These are phyloP conservation scores for Scylla paramamosain DNA, from an alignment of 1,140 invertebrate genomes.

Conservation along the genomic window DNA sequence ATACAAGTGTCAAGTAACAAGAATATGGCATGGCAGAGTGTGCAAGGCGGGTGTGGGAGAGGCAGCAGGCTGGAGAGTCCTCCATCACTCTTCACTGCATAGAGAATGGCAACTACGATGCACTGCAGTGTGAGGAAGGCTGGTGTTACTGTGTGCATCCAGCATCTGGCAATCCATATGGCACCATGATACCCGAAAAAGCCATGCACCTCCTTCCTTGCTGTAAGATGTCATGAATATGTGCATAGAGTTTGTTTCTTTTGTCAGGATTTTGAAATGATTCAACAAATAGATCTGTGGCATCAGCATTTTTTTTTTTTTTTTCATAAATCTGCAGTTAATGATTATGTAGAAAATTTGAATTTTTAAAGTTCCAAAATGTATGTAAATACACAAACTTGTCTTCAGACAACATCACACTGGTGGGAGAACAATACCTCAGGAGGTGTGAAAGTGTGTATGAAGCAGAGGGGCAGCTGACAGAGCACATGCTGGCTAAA, in stretches of 20 bases:
- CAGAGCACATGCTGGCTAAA: conserved; percentile 74
- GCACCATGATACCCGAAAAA: conserved; percentile 81
- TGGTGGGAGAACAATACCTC: conserved; percentile 82
- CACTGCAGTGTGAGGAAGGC: conserved; percentile 84
- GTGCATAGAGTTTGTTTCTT: too few relatives aligned
- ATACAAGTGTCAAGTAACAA: not conserved
- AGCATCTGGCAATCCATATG: conserved; percentile 82
- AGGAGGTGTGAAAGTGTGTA: conserved; percentile 83
- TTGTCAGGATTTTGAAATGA: too few relatives aligned
- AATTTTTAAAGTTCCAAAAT: not conserved
- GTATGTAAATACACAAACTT: not conserved
- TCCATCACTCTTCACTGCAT: conserved; percentile 83
- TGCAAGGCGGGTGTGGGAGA: conserved; percentile 82
- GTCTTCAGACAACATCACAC: conserved; percentile 79
- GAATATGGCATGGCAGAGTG: conserved; percentile 80
- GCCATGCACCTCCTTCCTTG: conserved; percentile 82
- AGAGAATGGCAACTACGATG: conserved; percentile 84
- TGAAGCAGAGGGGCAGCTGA: conserved; percentile 81
- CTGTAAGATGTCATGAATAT: conserved; percentile 80
- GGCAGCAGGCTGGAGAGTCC: conserved; percentile 80
- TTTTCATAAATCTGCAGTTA: not conserved
- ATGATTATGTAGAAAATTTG: not conserved
- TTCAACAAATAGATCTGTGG: too few relatives aligned
- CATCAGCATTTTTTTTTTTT: not conserved
- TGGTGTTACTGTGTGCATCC: conserved; percentile 84